Evolutionary conservation across 2,113 vertebrate species (phyloP).

Genomic region (Chrysochloris asiatica): DNA sequence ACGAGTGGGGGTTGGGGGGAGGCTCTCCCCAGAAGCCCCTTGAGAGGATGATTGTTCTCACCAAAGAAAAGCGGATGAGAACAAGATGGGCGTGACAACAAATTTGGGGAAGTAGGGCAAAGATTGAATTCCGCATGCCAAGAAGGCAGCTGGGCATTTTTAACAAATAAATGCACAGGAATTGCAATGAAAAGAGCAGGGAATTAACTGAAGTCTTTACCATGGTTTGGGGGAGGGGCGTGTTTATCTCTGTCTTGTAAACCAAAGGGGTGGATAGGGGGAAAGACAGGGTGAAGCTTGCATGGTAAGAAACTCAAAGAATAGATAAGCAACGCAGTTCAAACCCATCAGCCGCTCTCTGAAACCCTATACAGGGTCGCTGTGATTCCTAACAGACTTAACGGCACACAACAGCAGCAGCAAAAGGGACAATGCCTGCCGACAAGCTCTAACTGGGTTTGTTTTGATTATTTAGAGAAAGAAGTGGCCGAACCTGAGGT

Average conservation of each 20-base stretch:
- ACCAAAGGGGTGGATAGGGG: neutral
- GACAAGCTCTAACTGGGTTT: slow-evolving; percentile 66
- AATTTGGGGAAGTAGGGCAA: neutral
- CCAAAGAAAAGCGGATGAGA: neutral
- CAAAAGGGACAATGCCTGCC: slow-evolving; percentile 31
- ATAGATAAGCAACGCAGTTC: too few relatives aligned
- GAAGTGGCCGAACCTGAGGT: slow-evolving; percentile 95
- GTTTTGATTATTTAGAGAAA: slow-evolving; percentile 89
- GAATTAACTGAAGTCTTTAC: neutral
- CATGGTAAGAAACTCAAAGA: neutral
- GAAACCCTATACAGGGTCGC: too few relatives aligned
- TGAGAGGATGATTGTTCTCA: neutral
- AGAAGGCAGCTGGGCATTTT: neutral
- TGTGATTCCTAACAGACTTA: too few relatives aligned
- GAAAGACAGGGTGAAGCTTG: neutral
- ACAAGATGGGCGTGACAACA: neutral
- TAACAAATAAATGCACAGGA: neutral
- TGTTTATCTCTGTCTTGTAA: neutral
- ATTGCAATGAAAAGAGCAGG: neutral
- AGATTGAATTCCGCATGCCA: neutral
- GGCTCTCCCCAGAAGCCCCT: neutral
- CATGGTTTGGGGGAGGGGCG: neutral
- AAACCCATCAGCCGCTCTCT: too few relatives aligned
- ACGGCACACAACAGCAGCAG: too few relatives aligned
- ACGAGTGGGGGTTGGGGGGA: neutral